Percentiles rank a stretch among this genome's conserved stretches.
These are phyloP conservation scores for Neoarius graeffei DNA, from an alignment of 2,113 vertebrate genomes.

Conservation along the genomic window DNA sequence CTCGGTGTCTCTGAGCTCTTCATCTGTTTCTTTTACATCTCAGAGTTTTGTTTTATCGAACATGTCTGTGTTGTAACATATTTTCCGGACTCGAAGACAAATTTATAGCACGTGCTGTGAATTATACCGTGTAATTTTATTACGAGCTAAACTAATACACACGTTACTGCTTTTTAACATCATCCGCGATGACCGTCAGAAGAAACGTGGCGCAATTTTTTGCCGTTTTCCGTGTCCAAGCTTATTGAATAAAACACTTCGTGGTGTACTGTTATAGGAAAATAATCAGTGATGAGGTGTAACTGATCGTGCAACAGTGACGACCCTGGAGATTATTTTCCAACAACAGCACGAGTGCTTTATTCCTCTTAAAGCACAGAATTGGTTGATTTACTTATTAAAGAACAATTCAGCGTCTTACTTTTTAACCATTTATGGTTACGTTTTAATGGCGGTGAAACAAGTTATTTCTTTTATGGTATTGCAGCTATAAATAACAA, in stretches of 20 bases:
- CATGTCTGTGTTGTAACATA: not conserved
- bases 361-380: too few relatives aligned
- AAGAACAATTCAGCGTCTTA: too few relatives aligned
- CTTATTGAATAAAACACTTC: not conserved
- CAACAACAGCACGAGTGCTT: not conserved
- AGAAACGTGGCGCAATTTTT: too few relatives aligned
- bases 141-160: too few relatives aligned
- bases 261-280: not conserved
- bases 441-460: not conserved
- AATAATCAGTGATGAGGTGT: not conserved
- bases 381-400: too few relatives aligned
- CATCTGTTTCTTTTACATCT: conserved; percentile 7
- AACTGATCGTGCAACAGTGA: too few relatives aligned
- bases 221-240: too few relatives aligned
- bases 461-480: not conserved
- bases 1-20: not conserved
- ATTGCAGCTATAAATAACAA: not conserved
- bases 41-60: not conserved
- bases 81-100: not conserved
- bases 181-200: too few relatives aligned
- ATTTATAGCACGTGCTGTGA: not conserved
- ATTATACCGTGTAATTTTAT: too few relatives aligned
- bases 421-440: not conserved
- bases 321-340: not conserved
- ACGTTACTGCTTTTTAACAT: too few relatives aligned